A percentile compares a stretch with the other conserved stretches of the same genome.
Evolutionary conservation across 1,140 invertebrate species (phyloP).

Genomic region (Campoletis sonorensis): DNA sequence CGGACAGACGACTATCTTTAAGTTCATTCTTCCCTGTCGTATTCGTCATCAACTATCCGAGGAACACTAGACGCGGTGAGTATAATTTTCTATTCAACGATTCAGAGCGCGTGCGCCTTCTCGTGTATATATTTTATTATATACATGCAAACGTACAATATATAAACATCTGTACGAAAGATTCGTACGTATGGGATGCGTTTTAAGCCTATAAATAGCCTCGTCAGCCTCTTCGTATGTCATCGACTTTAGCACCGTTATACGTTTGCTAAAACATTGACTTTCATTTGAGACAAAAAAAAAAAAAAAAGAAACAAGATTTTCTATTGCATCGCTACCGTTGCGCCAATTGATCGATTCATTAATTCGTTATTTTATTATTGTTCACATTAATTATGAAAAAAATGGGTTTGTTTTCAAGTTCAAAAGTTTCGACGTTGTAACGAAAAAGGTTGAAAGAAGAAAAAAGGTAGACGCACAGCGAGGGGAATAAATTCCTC

Average conservation of each 20-base stretch:
- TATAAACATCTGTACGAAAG: conserved; percentile 34
- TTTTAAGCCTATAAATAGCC: conserved; percentile 61
- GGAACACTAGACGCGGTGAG: conserved; percentile 34
- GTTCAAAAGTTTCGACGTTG: too few relatives aligned
- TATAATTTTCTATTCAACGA: conserved; percentile 51
- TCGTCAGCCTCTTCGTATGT: conserved; percentile 29
- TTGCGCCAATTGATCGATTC: not conserved
- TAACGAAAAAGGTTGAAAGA: not conserved
- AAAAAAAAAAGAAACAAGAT: too few relatives aligned
- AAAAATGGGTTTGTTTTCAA: too few relatives aligned
- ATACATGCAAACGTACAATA: not conserved
- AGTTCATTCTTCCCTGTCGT: not conserved
- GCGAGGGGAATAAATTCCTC: too few relatives aligned
- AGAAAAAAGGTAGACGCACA: not conserved
- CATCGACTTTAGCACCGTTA: conserved; percentile 19
- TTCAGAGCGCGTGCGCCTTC: conserved; percentile 55
- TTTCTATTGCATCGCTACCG: too few relatives aligned
- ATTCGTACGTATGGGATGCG: conserved; percentile 30
- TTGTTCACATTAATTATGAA: too few relatives aligned
- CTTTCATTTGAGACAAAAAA: too few relatives aligned
- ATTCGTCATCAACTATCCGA: conserved; percentile 31
- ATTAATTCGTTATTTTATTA: too few relatives aligned
- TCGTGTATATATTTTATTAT: too few relatives aligned
- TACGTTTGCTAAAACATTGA: conserved; percentile 2
- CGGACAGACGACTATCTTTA: conserved; percentile 1